Conservation (phyloP, 2,797 vertebrate species). For the Ptychobarbus kaznakovi region DNA sequence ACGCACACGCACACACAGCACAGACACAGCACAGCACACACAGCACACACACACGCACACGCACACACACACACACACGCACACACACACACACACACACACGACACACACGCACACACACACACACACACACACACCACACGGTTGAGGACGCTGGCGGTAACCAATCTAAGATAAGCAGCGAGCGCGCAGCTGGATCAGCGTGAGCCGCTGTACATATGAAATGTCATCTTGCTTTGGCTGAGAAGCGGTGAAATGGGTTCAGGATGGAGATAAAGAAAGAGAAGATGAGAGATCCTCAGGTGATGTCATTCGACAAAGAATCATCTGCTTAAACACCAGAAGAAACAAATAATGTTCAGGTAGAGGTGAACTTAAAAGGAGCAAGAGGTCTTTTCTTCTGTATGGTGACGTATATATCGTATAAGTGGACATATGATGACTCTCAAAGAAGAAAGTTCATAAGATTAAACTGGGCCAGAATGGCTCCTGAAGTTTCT, state of each 20-base stretch:
- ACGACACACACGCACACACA: no score
- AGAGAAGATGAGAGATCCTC: not conserved
- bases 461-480: not conserved
- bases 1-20: conserved; percentile 15
- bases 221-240: conserved; percentile 35
- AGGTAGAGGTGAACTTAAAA: not conserved
- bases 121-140: not conserved
- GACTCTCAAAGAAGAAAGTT: not conserved
- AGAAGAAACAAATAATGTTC: not conserved
- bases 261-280: not conserved
- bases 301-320: not conserved
- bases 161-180: conserved; percentile 27
- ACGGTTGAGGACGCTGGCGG: not conserved
- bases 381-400: not conserved
- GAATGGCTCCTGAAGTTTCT: not conserved
- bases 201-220: conserved; percentile 16
- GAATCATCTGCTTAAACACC: not conserved
- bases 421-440: not conserved
- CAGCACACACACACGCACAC: no score
- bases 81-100: no score
- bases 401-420: not conserved
- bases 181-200: not conserved
- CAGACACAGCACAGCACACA: no score
- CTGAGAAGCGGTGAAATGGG: conserved; percentile 7
- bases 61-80: no score